Evolutionary conservation across 2,113 vertebrate genomes (phyloP), one percentile per base, ranked within the genome.

Genomic region (Takifugu bimaculatus): DNA sequence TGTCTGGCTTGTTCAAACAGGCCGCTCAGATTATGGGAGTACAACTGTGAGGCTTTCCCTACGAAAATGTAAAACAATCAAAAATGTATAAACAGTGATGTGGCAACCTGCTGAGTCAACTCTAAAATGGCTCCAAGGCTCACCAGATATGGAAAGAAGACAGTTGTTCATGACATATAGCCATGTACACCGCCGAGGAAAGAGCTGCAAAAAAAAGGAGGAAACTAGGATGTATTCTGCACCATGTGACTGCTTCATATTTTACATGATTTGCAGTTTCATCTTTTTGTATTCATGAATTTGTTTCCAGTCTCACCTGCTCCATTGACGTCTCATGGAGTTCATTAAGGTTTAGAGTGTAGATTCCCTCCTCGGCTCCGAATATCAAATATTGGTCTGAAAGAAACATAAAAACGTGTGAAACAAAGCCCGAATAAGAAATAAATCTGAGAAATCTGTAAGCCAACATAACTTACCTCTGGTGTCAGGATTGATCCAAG

Each of bases 41-140:
- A 98, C 50, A 99, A 93, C 83, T 99, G 96, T 78, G 95, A 98
- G 50, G 96, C 96, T 93, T 98, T 99, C 82, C 97, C 97, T 99
- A 79, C 7, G 50, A 26, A 0, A 0, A 2, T 35, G 68, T 1
- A 72, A 69, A 67, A 74, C 50, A 26, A 10, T 43, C 2, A 29
- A 57, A 20, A 53, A 32, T 9, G 48, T 4, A n/a, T 1, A 27
- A 49, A 14, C 20, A 1, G 47, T n/a, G 1, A 15, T 3, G 2
- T 26, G 12, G 25, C 2, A 10, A 51, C 13, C 4, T 13, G 26
- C 25, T 13, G n/a, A 5, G 6, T 13, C 13, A 25, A 32, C 15
- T 28, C 39, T 26, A 11, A 48, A 5, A 2, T 25, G 44, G 1
- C 1, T 1, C 9, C 47, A 5, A 25, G 9, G 26, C 94, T 91